Evolutionary conservation across 2,888 invertebrate species (phyloP).

Genomic region (Brachyptera risi): DNA sequence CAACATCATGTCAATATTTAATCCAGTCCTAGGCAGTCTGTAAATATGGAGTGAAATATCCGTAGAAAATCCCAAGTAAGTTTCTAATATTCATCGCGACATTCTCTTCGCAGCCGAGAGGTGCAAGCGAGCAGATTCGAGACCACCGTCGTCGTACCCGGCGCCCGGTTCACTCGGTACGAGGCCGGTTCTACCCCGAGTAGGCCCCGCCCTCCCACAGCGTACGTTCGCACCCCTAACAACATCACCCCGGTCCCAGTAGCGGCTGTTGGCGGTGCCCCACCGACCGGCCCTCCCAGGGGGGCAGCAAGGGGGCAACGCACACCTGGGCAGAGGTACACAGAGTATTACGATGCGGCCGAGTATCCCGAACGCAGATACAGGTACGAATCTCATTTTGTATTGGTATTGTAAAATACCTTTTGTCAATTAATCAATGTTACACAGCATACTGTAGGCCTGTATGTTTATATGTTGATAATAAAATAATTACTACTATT

Average conservation of each 20-base stretch:
- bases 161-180: conserved; percentile 53
- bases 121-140: conserved; percentile 39
- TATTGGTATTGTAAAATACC: too few relatives aligned
- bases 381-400: conserved; percentile 28
- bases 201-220: conserved; percentile 52
- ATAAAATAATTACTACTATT: too few relatives aligned
- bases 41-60: too few relatives aligned
- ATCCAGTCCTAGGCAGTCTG: too few relatives aligned
- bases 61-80: too few relatives aligned
- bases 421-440: too few relatives aligned
- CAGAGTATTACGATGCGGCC: conserved; percentile 49
- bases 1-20: too few relatives aligned
- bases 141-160: conserved; percentile 43
- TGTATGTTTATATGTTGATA: too few relatives aligned
- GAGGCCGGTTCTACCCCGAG: conserved; percentile 47
- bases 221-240: conserved; percentile 47
- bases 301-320: conserved; percentile 19
- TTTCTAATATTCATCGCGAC: too few relatives aligned
- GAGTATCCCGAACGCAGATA: conserved; percentile 32
- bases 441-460: too few relatives aligned
- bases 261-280: conserved; percentile 25
- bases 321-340: conserved; percentile 42
- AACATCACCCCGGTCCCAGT: conserved; percentile 24
- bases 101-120: conserved; percentile 27
- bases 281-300: background rate